Evolutionary conservation across 2,888 invertebrate genomes (phyloP).

Genomic region (Vandiemenella viatica): DNA sequence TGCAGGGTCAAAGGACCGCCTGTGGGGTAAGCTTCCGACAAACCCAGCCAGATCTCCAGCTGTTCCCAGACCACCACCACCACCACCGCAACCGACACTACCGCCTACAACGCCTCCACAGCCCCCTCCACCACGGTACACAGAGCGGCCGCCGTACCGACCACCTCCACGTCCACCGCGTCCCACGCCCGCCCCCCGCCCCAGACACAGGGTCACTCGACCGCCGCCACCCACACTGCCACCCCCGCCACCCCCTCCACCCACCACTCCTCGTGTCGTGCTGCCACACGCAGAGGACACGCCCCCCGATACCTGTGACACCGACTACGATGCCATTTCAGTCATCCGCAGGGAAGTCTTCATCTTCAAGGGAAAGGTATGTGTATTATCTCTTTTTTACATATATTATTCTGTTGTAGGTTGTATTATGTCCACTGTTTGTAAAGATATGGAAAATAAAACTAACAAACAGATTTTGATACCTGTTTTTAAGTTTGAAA

Average conservation of each 20-base stretch:
- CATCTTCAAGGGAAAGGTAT: conserved; percentile 78
- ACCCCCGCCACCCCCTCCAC: conserved; percentile 23
- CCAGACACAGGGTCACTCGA: no score
- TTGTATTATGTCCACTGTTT: no score
- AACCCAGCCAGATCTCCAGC: neutral
- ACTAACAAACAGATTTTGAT: no score
- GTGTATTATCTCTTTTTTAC: no score
- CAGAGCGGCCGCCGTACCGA: conserved; percentile 7
- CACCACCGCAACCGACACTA: neutral
- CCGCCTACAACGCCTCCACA: conserved; percentile 20
- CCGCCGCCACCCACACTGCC: conserved; percentile 33
- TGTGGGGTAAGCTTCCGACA: no score
- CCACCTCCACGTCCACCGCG: neutral
- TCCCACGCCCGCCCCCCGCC: neutral
- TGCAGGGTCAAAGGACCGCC: no score
- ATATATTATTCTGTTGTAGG: no score
- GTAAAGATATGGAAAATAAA: no score
- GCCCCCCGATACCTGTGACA: conserved; percentile 80
- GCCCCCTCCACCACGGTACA: no score
- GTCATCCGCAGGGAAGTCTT: conserved; percentile 78
- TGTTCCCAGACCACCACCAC: conserved; percentile 27
- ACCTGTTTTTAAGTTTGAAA: no score
- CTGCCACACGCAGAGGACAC: conserved; percentile 25
- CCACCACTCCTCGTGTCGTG: conserved; percentile 1
- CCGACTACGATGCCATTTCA: conserved; percentile 80